These are phyloP conservation scores for Troides helena DNA, from an alignment of 2,888 invertebrate species.

Conservation along the genomic window DNA sequence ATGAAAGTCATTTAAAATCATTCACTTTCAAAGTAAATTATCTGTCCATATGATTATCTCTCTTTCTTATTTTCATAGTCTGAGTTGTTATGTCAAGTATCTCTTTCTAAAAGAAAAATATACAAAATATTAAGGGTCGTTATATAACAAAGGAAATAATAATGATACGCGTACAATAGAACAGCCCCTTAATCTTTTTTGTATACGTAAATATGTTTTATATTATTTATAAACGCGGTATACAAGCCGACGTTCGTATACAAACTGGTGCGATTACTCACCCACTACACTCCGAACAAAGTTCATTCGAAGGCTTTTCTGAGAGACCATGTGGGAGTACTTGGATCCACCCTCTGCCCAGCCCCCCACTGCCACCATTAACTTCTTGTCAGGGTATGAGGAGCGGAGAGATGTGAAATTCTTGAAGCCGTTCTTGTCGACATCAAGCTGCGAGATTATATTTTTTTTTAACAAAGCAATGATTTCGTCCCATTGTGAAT, in stretches of 20 bases:
- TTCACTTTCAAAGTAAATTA: no score
- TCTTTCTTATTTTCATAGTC: no score
- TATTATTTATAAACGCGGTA: background rate
- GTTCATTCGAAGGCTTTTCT: constrained; percentile 83
- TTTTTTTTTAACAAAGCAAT: background rate
- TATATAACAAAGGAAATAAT: no score
- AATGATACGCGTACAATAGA: no score
- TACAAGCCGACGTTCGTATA: background rate
- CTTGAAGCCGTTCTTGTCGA: constrained; percentile 86
- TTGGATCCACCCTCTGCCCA: constrained; percentile 95
- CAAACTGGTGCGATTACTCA: constrained; percentile 52
- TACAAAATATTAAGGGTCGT: no score
- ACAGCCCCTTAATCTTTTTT: no score
- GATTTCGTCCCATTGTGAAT: background rate
- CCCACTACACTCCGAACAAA: constrained; percentile 89
- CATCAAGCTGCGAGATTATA: constrained; percentile 79
- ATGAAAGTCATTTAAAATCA: no score
- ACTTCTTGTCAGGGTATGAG: constrained; percentile 86
- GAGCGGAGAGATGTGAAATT: constrained; percentile 88
- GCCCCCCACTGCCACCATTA: constrained; percentile 91
- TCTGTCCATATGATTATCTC: no score
- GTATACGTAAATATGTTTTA: no score
- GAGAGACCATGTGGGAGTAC: constrained; percentile 90
- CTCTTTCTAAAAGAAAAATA: no score
- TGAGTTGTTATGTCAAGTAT: no score